These are phyloP conservation scores for Drosophila pseudoobscura DNA, from an alignment of 1,140 invertebrate genomes.

Conservation along the genomic window DNA sequence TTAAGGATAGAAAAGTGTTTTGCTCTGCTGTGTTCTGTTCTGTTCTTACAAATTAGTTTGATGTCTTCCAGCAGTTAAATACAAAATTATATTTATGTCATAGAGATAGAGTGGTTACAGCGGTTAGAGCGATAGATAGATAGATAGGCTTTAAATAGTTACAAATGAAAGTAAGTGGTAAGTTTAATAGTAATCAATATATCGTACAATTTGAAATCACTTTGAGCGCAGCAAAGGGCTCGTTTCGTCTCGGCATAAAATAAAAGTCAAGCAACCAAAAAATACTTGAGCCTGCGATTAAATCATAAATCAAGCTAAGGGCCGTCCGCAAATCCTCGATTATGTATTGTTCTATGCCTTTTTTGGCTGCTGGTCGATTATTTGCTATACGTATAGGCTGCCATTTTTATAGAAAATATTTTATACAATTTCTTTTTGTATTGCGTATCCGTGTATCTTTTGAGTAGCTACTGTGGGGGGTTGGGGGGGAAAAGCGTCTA, in stretches of 20 bases:
- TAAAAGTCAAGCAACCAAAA: constrained; percentile 25
- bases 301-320: constrained; percentile 24
- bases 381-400: constrained; percentile 27
- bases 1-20: constrained; percentile 71
- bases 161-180: constrained; percentile 47
- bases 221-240: constrained; percentile 62
- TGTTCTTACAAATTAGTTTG: constrained; percentile 53
- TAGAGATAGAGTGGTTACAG: constrained; percentile 19
- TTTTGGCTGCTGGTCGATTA: constrained; percentile 35
- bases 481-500: constrained; percentile 31
- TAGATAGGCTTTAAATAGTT: constrained; percentile 47
- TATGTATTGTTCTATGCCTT: constrained; percentile 26
- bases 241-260: constrained; percentile 50
- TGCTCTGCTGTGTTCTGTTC: constrained; percentile 32
- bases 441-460: constrained; percentile 4
- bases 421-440: constrained; percentile 47
- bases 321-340: not conserved
- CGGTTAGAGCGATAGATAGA: constrained; percentile 7
- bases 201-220: constrained; percentile 76
- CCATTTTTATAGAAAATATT: constrained; percentile 58
- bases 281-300: constrained; percentile 8
- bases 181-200: constrained; percentile 58
- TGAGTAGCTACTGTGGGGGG: constrained; percentile 24
- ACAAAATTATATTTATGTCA: constrained; percentile 41
- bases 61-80: constrained; percentile 68